A percentile compares a stretch with the other conserved stretches of the same genome.
These are phyloP conservation scores for Netelia inedita DNA, from an alignment of 2,888 invertebrate genomes.

Conservation along the genomic window DNA sequence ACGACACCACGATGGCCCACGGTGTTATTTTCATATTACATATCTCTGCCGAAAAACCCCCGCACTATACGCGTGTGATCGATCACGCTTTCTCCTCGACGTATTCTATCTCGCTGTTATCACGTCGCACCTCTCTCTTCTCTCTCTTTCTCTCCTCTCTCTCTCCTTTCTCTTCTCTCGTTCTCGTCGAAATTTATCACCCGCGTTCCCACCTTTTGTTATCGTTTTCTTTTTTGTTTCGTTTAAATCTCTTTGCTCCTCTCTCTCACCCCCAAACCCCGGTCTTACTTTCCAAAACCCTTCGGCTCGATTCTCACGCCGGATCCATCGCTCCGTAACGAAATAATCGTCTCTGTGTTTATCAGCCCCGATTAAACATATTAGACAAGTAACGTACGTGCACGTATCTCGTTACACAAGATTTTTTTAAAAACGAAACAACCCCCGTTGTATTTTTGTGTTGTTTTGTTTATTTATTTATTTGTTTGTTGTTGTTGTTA, in stretches of 20 bases:
- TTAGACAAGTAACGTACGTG: neutral
- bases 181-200: conserved; percentile 16
- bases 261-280: neutral
- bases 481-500: conserved; percentile 8
- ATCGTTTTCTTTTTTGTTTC: neutral
- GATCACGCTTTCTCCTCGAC: conserved; percentile 62
- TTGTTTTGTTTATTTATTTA: neutral
- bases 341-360: neutral
- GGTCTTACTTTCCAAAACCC: neutral
- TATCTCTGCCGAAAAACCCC: conserved; percentile 64
- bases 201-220: neutral
- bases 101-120: conserved; percentile 3
- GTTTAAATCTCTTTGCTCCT: neutral
- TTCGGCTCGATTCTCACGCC: conserved; percentile 5
- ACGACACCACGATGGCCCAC: conserved; percentile 72
- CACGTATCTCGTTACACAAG: too few species aligned
- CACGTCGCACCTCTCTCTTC: conserved; percentile 8
- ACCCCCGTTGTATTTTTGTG: neutral
- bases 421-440: neutral
- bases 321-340: conserved; percentile 28
- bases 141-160: neutral
- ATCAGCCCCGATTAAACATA: conserved; percentile 1
- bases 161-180: conserved; percentile 2
- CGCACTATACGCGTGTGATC: conserved; percentile 65
- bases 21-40: conserved; percentile 73